Percentiles rank a stretch among this genome's conserved stretches.
phyloP scores from a whole-genome alignment of 2,113 vertebrate genomes.

The Loxodonta africana region DNA sequence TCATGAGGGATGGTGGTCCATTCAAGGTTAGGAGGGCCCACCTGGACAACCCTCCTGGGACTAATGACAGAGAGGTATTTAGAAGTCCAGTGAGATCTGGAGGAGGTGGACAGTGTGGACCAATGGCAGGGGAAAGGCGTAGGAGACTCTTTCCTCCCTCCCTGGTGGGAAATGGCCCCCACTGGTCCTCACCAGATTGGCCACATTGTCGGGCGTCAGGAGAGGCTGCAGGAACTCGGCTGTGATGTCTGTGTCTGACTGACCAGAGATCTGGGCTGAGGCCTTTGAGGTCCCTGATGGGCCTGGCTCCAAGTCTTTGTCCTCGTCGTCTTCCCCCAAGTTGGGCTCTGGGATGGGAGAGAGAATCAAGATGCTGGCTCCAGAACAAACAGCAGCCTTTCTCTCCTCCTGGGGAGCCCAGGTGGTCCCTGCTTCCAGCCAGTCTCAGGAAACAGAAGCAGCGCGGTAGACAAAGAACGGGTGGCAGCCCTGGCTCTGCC shows the following conservation, averaged over 20 bases:
- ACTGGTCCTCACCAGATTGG: slow-evolving; percentile 92
- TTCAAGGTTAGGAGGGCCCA: not conserved
- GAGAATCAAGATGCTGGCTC: not conserved
- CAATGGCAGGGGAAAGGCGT: rapidly evolving
- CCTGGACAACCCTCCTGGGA: not conserved
- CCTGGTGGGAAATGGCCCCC: rapidly evolving
- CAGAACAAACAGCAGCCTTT: not conserved
- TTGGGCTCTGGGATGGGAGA: slow-evolving; percentile 88
- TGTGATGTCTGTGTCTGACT: slow-evolving; percentile 95
- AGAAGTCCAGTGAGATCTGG: no score
- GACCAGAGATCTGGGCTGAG: slow-evolving; percentile 84
- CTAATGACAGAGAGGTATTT: not conserved
- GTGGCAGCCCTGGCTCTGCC: not conserved
- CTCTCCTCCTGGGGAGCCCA: not conserved
- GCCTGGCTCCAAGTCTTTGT: slow-evolving; percentile 93
- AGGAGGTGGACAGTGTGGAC: not conserved
- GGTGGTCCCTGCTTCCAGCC: not conserved
- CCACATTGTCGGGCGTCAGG: slow-evolving; percentile 94
- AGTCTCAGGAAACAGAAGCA: not conserved
- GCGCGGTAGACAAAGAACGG: rapidly evolving
- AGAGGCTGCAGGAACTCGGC: slow-evolving; percentile 95
- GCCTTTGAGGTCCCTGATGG: slow-evolving; percentile 87
- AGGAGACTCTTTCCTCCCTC: not conserved
- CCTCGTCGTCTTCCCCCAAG: slow-evolving; percentile 95
- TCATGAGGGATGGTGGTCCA: not conserved